phyloP scores from a whole-genome alignment of 1,140 invertebrate genomes.

The Pseudomyrmex cubaensis region DNA sequence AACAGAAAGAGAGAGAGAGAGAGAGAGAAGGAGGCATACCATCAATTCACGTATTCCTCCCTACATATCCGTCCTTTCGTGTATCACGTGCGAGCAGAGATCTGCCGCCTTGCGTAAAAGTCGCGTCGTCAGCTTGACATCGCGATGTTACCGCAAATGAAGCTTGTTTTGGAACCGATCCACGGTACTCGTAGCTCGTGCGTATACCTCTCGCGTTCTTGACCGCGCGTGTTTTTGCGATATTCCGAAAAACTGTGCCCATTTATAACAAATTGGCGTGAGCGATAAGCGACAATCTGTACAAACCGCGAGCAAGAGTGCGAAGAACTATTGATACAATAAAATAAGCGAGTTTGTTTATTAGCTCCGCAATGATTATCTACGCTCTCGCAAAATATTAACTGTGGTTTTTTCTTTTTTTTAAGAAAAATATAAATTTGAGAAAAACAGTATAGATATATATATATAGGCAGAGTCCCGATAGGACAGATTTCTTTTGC shows the following conservation, averaged over 20 bases:
- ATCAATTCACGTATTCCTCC: constrained; percentile 6
- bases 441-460: background rate
- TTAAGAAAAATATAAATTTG: background rate
- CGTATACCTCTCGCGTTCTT: constrained; percentile 40
- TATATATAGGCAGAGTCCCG: too few species aligned
- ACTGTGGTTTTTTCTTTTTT: background rate
- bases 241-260: background rate
- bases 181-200: constrained; percentile 46
- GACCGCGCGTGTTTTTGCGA: constrained; percentile 1
- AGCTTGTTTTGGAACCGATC: constrained; percentile 74
- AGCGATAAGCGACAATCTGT: background rate
- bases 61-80: constrained; percentile 26
- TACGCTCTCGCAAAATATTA: background rate
- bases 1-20: too few species aligned
- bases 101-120: background rate
- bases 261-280: too few species aligned
- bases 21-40: background rate
- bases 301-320: background rate
- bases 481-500: too few species aligned
- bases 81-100: constrained; percentile 14
- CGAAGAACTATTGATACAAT: background rate
- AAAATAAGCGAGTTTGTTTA: background rate
- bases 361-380: background rate
- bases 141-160: constrained; percentile 61
- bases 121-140: constrained; percentile 13